A percentile compares a stretch with the other conserved stretches of the same genome.
Evolutionary conservation across 1,140 invertebrate species (phyloP).

Genomic region (Trialeurodes vaporariorum): DNA sequence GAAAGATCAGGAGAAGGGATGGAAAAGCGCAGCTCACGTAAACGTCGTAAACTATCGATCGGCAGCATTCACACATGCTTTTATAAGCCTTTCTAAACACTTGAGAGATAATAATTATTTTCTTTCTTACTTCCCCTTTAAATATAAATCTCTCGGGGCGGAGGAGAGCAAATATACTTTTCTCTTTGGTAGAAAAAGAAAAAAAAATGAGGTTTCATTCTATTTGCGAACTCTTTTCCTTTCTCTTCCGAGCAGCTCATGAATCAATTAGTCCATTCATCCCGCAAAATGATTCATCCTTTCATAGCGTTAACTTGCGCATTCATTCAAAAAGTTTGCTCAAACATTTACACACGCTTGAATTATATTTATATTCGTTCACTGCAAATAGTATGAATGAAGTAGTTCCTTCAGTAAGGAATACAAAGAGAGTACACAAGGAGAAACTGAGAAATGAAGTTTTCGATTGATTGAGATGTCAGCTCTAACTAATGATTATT

Average conservation of each 20-base stretch:
- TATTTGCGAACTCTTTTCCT: not conserved
- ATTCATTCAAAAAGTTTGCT: not conserved
- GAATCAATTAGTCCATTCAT: not conserved
- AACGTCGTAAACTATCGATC: no score
- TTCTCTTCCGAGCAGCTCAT: not conserved
- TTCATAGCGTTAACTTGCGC: no score
- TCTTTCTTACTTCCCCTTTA: not conserved
- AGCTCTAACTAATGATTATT: no score
- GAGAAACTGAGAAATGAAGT: no score
- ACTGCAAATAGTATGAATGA: no score
- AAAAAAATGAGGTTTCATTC: not conserved
- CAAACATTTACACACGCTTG: not conserved
- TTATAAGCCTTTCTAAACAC: not conserved
- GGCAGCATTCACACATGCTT: not conserved
- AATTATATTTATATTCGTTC: no score
- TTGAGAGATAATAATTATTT: not conserved
- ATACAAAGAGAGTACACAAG: no score
- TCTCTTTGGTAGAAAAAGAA: no score
- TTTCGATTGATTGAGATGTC: no score
- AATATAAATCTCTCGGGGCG: not conserved
- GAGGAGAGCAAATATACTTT: not conserved
- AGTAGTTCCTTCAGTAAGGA: no score
- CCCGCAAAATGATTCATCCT: not conserved
- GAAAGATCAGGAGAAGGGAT: no score
- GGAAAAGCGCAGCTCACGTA: no score